Evolutionary conservation across 2,113 vertebrate species (phyloP), one percentile per base, ranked within the genome.

Genomic region (Neofelis nebulosa): DNA sequence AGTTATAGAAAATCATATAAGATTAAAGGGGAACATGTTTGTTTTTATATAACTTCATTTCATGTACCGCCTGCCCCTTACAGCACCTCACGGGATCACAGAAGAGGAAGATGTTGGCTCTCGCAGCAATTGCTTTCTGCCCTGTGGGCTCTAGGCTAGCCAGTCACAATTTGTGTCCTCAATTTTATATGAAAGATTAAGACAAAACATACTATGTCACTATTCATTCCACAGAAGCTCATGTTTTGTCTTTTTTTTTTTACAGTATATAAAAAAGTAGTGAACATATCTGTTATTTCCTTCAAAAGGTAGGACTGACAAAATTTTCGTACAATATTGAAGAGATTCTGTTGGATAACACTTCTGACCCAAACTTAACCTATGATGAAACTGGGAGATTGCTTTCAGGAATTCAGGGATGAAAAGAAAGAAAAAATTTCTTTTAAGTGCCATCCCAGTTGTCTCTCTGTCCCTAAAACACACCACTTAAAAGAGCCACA

Each of bases 1-100:
- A 96, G 91, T 97, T 95, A 98, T 79, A 98, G 97, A 98, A 98
- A 97, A 97, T 96, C 89, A 96, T 83, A 48, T 82, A 97, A 98
- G 97, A 97, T 38, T 96, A 97, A 98, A 98, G 96, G 97, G 96
- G 61, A 94, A 91, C 16, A 81, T 74, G 97, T 98, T 97, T 45
- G 78, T 94, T 98, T 98, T 96, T 97, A 81, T 97, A 97, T 90
- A 98, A 76, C 97, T 98, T 97, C 86, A 92, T 96, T 97, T 92
- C 89, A 71, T 73, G 92, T 82, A 91, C 86, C 79, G 86, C 97
- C 95, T 98, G 94, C 97, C 95, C 98, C 97, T 93, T 83, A 88
- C 63, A 97, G 94, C 89, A 31, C 94, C 83, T 96, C 74, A 5
- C 36, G 55, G 68, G 50, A 95, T 92, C 74, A 91, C 83, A 97